Percentiles rank a stretch among this genome's conserved stretches.
Evolutionary conservation across 37 sponge, comb jelly and placozoan species (phyloP).

Genomic region (Aplysina aerophoba): DNA sequence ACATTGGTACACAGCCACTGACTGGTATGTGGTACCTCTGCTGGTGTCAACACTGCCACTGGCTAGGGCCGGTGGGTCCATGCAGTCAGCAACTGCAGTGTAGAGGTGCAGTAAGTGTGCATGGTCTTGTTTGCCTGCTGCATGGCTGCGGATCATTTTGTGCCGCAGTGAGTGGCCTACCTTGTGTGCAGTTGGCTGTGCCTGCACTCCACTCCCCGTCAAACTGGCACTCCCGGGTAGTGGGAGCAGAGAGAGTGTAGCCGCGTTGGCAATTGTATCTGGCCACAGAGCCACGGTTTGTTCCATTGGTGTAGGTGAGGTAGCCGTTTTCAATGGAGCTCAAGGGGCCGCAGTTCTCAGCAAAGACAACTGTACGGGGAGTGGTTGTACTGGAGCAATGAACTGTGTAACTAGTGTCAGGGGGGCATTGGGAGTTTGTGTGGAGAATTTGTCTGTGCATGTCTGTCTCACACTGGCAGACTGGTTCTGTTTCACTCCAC

Average conservation of each 20-base stretch:
- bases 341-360: constrained; percentile 8
- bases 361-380: too few relatives aligned
- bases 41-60: neutral
- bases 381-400: too few relatives aligned
- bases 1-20: constrained; percentile 11
- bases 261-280: neutral
- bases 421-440: too few relatives aligned
- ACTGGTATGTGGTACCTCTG: constrained; percentile 8
- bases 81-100: neutral
- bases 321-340: neutral
- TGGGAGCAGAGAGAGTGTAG: neutral
- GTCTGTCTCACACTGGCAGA: neutral
- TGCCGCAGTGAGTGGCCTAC: too few relatives aligned
- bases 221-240: neutral
- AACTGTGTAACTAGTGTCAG: too few relatives aligned
- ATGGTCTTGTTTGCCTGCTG: neutral
- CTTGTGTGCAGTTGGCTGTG: neutral
- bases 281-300: neutral
- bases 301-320: neutral
- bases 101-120: neutral
- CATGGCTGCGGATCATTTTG: neutral
- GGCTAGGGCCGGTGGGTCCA: neutral
- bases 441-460: too few relatives aligned
- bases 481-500: constrained; percentile 1
- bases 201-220: constrained; percentile 1